Evolutionary conservation across 2,797 vertebrate species (phyloP).

Genomic region (Danio choprae): DNA sequence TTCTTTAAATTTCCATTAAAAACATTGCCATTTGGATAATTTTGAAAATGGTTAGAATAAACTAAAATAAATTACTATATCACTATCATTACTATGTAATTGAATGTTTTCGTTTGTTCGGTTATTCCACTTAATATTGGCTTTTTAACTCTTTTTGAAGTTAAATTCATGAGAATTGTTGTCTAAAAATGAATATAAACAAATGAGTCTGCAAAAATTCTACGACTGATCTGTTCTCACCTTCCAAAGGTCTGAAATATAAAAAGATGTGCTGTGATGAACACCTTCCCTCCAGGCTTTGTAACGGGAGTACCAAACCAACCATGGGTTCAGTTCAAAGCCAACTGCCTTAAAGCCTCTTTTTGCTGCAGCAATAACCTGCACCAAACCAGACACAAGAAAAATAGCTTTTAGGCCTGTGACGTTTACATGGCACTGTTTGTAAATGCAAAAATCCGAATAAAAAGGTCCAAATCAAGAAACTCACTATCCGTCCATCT

Average conservation of each 20-base stretch:
- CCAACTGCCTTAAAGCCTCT: constrained; percentile 88
- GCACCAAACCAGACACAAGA: constrained; percentile 46
- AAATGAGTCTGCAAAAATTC: too few relatives aligned
- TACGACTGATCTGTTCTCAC: constrained; percentile 69
- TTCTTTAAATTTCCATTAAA: too few relatives aligned
- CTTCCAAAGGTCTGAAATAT: constrained; percentile 96
- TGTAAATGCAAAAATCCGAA: not conserved
- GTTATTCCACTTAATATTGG: too few relatives aligned
- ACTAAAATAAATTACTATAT: too few relatives aligned
- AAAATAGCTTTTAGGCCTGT: not conserved
- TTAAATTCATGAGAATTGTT: too few relatives aligned
- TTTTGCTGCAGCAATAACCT: constrained; percentile 96
- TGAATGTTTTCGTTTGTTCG: too few relatives aligned
- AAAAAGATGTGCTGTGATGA: constrained; percentile 82
- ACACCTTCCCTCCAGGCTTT: constrained; percentile 90
- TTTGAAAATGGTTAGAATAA: too few relatives aligned
- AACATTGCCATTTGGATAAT: too few relatives aligned
- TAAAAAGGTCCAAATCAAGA: accelerated
- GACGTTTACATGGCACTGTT: not conserved
- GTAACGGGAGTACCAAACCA: constrained; percentile 94
- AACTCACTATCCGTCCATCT: constrained; percentile 94
- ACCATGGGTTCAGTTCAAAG: constrained; percentile 96
- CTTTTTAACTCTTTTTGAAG: too few relatives aligned
- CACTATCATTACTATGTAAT: too few relatives aligned
- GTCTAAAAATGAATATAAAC: too few relatives aligned